Evolutionary conservation across 2,797 vertebrate genomes (phyloP).

Genomic region (Trachurus trachurus): DNA sequence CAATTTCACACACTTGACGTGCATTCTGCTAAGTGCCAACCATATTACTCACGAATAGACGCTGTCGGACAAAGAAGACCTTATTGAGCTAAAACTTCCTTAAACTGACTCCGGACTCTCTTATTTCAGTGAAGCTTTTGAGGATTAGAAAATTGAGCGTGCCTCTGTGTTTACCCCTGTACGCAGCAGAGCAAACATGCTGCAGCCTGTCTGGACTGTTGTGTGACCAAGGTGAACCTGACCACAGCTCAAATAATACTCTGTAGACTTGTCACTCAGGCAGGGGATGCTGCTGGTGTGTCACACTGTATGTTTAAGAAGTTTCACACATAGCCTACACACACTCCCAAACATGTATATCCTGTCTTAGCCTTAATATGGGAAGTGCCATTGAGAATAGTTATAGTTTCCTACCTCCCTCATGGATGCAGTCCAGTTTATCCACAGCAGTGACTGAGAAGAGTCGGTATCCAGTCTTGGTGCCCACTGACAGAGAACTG

Average conservation of each 20-base stretch:
- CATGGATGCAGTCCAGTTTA: constrained; percentile 93
- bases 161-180: constrained; percentile 16
- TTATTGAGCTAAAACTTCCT: constrained; percentile 16
- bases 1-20: not conserved
- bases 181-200: constrained; percentile 44
- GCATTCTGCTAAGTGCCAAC: not conserved
- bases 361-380: not conserved
- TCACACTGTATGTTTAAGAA: not conserved
- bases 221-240: constrained; percentile 31
- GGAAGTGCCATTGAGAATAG: not conserved
- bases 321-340: too few relatives aligned
- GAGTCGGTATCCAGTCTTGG: constrained; percentile 92
- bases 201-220: not conserved
- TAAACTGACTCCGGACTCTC: constrained; percentile 18
- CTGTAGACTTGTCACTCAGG: not conserved
- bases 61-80: constrained; percentile 21
- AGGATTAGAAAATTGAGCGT: constrained; percentile 4
- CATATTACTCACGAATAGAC: not conserved
- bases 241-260: constrained; percentile 23
- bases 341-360: not conserved
- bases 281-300: constrained; percentile 14
- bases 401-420: constrained; percentile 88
- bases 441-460: constrained; percentile 95
- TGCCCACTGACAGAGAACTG: constrained; percentile 94
- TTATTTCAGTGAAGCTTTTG: constrained; percentile 9